Conservation (phyloP, 2,797 vertebrate genomes). For the Hipposideros larvatus region DNA sequence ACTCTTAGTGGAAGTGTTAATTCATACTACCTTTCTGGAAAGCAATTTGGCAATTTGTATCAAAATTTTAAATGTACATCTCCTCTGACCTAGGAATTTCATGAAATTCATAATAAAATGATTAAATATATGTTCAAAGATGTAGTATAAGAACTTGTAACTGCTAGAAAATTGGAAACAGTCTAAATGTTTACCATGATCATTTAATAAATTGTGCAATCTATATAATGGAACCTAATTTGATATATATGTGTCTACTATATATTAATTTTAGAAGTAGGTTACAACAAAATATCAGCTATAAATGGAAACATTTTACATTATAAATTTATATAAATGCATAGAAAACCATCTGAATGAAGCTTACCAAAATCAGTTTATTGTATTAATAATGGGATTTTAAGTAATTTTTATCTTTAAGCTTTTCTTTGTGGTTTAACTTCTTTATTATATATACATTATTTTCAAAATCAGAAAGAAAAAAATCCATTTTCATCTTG, state of each 20-base stretch:
- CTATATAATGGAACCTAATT: conserved; percentile 25
- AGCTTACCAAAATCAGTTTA: conserved; percentile 46
- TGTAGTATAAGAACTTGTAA: not conserved
- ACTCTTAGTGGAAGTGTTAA: not conserved
- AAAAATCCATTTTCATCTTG: conserved; percentile 7
- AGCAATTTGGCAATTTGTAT: conserved; percentile 13
- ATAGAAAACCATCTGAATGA: conserved; percentile 33
- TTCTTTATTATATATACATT: not conserved
- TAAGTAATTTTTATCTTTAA: conserved; percentile 42
- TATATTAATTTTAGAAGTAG: not conserved
- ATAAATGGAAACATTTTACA: not conserved
- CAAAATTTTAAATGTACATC: conserved; percentile 13
- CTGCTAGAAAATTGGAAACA: not conserved
- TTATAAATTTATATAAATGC: conserved; percentile 33
- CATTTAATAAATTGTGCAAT: conserved; percentile 21
- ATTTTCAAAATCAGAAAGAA: not conserved
- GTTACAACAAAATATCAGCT: not conserved
- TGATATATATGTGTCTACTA: not conserved
- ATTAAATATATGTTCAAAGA: conserved; percentile 3
- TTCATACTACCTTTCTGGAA: not conserved
- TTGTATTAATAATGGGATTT: not conserved
- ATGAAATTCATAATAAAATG: not conserved
- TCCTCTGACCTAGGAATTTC: conserved; percentile 24
- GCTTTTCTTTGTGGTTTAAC: not conserved
- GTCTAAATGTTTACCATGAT: not conserved